phyloP scores from a whole-genome alignment of 2,113 vertebrate genomes.

The Megaceryle torquata region DNA sequence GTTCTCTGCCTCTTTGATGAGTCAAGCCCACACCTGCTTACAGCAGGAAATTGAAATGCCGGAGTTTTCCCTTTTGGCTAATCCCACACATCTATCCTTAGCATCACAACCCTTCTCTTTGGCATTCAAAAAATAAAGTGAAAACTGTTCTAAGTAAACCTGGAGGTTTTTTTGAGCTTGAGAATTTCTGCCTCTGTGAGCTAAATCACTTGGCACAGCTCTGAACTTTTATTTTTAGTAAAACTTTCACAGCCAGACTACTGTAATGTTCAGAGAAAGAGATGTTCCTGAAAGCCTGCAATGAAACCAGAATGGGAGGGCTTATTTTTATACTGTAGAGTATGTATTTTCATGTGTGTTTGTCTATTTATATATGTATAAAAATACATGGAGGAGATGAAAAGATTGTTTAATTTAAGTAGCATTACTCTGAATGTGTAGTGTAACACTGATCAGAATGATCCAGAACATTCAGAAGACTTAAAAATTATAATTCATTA shows the following conservation, averaged over 20 bases:
- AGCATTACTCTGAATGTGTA: neutral
- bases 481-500: neutral
- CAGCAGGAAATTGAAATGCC: neutral
- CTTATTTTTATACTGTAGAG: neutral
- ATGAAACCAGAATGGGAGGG: neutral
- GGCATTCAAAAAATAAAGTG: neutral
- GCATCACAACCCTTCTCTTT: neutral
- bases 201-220: neutral
- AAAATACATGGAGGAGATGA: neutral
- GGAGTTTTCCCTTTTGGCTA: neutral
- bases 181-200: neutral
- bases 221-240: slow-evolving; percentile 28
- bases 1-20: neutral
- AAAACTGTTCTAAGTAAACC: neutral
- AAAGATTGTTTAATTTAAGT: neutral
- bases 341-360: neutral
- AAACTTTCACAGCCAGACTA: neutral
- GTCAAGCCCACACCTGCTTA: slow-evolving; percentile 12
- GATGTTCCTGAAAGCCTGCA: neutral
- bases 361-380: neutral
- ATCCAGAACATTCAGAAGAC: neutral
- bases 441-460: neutral
- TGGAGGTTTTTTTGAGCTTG: neutral
- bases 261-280: neutral
- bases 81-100: neutral